Evolutionary conservation across 2,888 invertebrate species (phyloP).

Genomic region (Chrysotoxum bicinctum): DNA sequence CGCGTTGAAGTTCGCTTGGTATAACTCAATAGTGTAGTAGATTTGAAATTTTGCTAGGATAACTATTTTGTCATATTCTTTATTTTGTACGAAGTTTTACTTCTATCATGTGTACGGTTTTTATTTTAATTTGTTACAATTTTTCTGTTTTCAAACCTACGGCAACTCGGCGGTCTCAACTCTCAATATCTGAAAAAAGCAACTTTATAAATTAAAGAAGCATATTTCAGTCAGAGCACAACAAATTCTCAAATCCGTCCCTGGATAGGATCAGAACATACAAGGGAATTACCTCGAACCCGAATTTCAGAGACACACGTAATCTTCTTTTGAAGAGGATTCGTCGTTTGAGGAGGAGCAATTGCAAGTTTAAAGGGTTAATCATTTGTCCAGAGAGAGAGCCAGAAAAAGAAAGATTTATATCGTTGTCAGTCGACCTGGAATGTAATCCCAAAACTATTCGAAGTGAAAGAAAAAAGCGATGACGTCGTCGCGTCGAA

Average conservation of each 20-base stretch:
- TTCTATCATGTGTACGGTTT: too few species aligned
- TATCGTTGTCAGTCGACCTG: neutral
- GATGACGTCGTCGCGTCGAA: neutral
- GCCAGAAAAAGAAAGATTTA: slow-evolving; percentile 5
- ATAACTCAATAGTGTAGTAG: too few species aligned
- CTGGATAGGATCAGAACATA: neutral
- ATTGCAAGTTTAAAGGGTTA: slow-evolving; percentile 50
- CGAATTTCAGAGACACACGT: slow-evolving; percentile 32
- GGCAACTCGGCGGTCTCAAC: too few species aligned
- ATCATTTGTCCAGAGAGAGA: slow-evolving; percentile 22
- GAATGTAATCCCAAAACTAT: slow-evolving; percentile 28
- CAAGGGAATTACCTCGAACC: slow-evolving; percentile 40
- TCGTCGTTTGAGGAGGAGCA: neutral
- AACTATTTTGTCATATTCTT: too few species aligned
- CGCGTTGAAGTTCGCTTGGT: too few species aligned
- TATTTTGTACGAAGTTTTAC: too few species aligned
- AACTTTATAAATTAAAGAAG: too few species aligned
- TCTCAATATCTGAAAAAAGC: too few species aligned
- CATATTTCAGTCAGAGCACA: too few species aligned
- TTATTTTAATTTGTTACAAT: too few species aligned
- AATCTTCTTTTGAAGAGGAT: slow-evolving; percentile 2
- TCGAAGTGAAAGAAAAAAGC: slow-evolving; percentile 29
- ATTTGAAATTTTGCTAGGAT: too few species aligned
- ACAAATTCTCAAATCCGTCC: neutral
- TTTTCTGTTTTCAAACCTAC: too few species aligned